Conservation (phyloP, 2,797 vertebrate species). For the Neopelma chrysocephalum region DNA sequence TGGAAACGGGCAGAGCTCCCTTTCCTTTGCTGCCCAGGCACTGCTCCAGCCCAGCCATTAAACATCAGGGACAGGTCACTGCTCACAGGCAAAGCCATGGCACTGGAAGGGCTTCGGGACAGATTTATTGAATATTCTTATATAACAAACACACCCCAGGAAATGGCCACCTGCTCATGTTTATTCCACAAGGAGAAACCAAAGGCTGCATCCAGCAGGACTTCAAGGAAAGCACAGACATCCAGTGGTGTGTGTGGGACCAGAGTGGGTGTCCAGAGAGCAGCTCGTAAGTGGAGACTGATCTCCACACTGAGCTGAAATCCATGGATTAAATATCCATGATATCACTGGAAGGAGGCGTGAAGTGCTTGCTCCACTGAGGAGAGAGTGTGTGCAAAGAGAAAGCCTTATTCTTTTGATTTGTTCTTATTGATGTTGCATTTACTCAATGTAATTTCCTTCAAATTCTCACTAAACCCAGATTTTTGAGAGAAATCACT, state of each 20-base stretch:
- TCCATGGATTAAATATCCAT: neutral
- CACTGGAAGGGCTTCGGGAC: neutral
- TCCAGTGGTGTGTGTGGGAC: fast-evolving
- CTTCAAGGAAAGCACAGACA: fast-evolving
- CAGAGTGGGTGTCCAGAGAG: too few species aligned
- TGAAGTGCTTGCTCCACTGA: neutral
- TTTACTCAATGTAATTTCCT: neutral
- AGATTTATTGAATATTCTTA: neutral
- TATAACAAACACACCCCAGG: neutral
- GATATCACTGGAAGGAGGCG: neutral
- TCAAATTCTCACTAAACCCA: neutral
- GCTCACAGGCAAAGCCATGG: neutral
- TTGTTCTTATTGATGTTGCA: neutral
- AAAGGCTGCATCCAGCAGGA: fast-evolving
- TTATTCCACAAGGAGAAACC: neutral
- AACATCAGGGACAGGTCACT: neutral
- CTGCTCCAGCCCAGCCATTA: neutral
- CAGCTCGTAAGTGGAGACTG: neutral
- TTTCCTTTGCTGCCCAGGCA: neutral
- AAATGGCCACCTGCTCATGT: neutral
- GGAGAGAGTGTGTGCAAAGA: neutral
- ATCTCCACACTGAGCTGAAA: neutral
- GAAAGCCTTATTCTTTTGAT: neutral
- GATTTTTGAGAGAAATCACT: neutral
- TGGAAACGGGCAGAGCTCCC: fast-evolving